Conservation (phyloP, 2,888 invertebrate species). For the Aromia moschata region DNA sequence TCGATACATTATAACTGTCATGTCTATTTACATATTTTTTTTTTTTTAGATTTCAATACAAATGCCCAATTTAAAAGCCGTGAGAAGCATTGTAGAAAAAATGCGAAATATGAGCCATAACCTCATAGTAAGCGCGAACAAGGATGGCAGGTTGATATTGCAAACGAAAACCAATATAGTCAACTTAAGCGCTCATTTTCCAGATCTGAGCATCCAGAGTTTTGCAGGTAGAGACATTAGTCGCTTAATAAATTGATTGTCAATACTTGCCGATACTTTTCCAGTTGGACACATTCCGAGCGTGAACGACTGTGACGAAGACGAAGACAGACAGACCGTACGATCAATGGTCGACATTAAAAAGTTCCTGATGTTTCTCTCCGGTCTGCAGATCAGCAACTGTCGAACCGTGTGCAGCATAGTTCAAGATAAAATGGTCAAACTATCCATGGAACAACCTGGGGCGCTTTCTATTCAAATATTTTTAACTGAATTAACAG, state of each 20-base stretch:
- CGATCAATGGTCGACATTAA: conserved; percentile 79
- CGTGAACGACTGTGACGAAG: conserved; percentile 30
- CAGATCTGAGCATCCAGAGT: conserved; percentile 73
- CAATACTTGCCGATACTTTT: too few species aligned
- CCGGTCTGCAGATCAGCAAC: conserved; percentile 80
- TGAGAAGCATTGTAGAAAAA: conserved; percentile 83
- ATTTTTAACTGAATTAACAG: conserved; percentile 76
- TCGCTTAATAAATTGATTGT: too few species aligned
- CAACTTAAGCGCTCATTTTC: conserved; percentile 83
- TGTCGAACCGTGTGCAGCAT: conserved; percentile 80
- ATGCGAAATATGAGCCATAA: conserved; percentile 82
- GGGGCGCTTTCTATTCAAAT: conserved; percentile 82
- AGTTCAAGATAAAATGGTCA: conserved; percentile 76
- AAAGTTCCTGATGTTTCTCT: conserved; percentile 80
- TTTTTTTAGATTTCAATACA: conserved; percentile 79
- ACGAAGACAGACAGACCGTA: conserved; percentile 63
- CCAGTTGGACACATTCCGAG: conserved; percentile 48
- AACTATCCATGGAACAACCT: conserved; percentile 77
- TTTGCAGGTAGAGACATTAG: conserved; percentile 70
- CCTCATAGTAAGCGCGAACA: conserved; percentile 77
- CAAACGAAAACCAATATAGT: conserved; percentile 84
- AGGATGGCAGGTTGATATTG: conserved; percentile 75
- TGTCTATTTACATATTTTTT: too few species aligned
- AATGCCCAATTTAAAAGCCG: conserved; percentile 78
- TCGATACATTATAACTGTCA: too few species aligned